These are phyloP conservation scores for Neogobius melanostomus DNA, from an alignment of 2,113 vertebrate genomes.

Conservation along the genomic window DNA sequence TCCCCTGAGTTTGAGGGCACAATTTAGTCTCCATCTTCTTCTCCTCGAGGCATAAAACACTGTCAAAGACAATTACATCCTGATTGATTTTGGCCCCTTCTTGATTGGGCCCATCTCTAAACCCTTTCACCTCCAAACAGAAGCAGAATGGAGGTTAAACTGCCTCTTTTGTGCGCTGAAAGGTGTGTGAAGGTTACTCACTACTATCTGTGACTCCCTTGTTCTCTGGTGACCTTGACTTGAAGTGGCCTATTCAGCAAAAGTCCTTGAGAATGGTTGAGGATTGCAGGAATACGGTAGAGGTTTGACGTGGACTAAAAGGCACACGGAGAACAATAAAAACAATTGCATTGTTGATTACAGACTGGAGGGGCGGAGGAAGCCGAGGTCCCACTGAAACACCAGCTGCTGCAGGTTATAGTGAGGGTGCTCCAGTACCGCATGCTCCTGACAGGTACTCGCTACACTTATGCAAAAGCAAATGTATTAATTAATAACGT, in stretches of 20 bases:
- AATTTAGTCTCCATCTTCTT: conserved; percentile 31
- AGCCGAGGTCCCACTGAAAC: conserved; percentile 78
- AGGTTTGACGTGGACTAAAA: background rate
- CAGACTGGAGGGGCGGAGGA: conserved; percentile 74
- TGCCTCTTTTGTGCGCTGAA: conserved; percentile 28
- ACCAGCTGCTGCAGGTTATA: conserved; percentile 87
- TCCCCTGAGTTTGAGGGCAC: conserved; percentile 5
- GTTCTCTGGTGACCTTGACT: conserved; percentile 58
- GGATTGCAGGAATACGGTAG: background rate
- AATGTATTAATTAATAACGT: no score
- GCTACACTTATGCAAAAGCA: no score
- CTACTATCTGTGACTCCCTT: conserved; percentile 2
- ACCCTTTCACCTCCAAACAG: conserved; percentile 64
- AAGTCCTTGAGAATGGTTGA: conserved; percentile 6
- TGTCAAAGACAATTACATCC: conserved; percentile 72
- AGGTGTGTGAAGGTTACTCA: conserved; percentile 54
- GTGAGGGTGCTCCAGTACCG: conserved; percentile 92
- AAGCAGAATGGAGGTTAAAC: conserved; percentile 45
- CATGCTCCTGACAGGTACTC: conserved; percentile 92
- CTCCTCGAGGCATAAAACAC: conserved; percentile 66
- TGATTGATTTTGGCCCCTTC: conserved; percentile 71
- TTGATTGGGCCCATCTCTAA: conserved; percentile 54
- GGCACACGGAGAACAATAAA: background rate
- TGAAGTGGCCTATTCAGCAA: background rate
- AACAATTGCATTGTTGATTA: conserved; percentile 11